phyloP scores from a whole-genome alignment of 37 sponge, comb jelly and placozoan genomes.

The Ianthella basta region DNA sequence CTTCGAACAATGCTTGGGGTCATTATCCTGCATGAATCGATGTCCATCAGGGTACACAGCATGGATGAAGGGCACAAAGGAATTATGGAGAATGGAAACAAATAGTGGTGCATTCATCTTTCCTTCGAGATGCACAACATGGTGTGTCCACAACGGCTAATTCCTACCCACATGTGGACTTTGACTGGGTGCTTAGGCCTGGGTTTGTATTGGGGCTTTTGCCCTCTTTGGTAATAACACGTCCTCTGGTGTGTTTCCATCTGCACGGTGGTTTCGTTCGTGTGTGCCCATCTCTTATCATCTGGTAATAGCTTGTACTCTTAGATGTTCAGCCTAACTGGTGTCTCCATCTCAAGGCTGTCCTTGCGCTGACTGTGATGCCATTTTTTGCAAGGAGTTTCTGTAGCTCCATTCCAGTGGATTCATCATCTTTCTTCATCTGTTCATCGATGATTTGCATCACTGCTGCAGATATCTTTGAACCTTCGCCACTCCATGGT shows the following conservation, averaged over 20 bases:
- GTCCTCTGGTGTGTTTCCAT: neutral
- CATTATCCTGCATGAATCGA: constrained; percentile 7
- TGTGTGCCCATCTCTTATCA: neutral
- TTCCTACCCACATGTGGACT: constrained; percentile 11
- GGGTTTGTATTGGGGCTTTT: neutral
- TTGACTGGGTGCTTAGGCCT: constrained; percentile 14
- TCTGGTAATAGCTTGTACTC: neutral
- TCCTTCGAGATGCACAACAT: neutral
- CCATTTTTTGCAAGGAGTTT: neutral
- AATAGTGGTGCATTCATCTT: constrained; percentile 26
- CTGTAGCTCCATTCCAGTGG: constrained; percentile 7
- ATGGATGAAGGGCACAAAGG: constrained; percentile 5
- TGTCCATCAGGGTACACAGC: constrained; percentile 1
- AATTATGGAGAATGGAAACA: neutral
- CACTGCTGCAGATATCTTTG: neutral
- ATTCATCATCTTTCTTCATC: constrained; percentile 24
- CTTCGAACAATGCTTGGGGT: constrained; percentile 7
- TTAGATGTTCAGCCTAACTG: constrained; percentile 1
- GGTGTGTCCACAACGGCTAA: constrained; percentile 7
- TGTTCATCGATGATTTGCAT: neutral
- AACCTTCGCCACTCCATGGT: neutral
- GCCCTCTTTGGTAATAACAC: neutral
- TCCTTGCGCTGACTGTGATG: neutral
- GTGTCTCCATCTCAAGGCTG: neutral
- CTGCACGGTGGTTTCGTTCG: constrained; percentile 17